Evolutionary conservation across 2,113 vertebrate species (phyloP).

Genomic region (Chlorodrepanis virens): DNA sequence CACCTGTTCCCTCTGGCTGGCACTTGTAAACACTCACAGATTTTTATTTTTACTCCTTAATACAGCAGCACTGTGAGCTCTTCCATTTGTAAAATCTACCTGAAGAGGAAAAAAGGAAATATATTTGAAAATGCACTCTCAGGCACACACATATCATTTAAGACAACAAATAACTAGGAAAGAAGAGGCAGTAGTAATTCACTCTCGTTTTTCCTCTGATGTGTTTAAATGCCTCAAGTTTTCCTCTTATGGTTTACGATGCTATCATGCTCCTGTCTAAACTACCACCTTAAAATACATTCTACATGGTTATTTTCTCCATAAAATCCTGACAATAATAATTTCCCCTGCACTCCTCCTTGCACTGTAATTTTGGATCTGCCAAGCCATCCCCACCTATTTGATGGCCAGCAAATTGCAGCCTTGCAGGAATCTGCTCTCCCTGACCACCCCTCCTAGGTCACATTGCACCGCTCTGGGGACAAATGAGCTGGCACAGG

Average conservation of each 20-base stretch:
- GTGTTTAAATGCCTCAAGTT: slow-evolving; percentile 39
- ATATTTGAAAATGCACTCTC: background rate
- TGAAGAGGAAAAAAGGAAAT: background rate
- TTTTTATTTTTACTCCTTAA: background rate
- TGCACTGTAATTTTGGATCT: slow-evolving; percentile 33
- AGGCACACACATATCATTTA: background rate
- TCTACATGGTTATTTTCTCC: slow-evolving; percentile 51
- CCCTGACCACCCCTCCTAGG: fast-evolving
- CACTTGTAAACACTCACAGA: background rate
- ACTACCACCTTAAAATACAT: slow-evolving; percentile 54
- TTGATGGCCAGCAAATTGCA: slow-evolving; percentile 11
- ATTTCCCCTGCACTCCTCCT: slow-evolving; percentile 43
- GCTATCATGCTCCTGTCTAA: slow-evolving; percentile 59
- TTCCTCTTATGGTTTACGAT: slow-evolving; percentile 49
- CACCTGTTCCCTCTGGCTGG: background rate
- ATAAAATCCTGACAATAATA: slow-evolving; percentile 58
- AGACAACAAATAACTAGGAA: slow-evolving; percentile 12
- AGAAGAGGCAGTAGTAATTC: slow-evolving; percentile 11
- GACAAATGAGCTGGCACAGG: background rate
- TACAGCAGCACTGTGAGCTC: background rate
- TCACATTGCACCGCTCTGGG: background rate
- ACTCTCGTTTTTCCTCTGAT: background rate
- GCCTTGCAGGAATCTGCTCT: background rate
- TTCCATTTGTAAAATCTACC: background rate
- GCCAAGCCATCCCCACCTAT: background rate